Evolutionary conservation across 2,888 invertebrate species (phyloP).

Genomic region (Timema podura): DNA sequence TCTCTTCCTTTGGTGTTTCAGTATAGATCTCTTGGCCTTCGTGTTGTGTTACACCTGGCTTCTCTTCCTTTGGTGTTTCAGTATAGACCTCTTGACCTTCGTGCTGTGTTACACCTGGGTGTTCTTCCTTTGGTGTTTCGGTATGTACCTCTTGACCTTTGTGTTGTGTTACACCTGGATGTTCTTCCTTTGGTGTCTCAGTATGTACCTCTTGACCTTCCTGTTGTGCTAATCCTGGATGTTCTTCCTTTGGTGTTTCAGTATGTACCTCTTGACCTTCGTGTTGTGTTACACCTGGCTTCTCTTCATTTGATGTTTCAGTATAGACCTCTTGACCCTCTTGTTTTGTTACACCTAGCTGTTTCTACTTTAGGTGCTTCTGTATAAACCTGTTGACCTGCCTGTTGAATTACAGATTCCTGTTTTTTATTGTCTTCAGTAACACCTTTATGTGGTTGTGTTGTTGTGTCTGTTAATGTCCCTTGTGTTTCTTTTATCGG

Average conservation of each 20-base stretch:
- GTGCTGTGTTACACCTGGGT: background rate
- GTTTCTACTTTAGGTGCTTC: conserved; percentile 8
- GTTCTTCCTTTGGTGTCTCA: conserved; percentile 13
- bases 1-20: too few species aligned
- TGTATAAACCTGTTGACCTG: background rate
- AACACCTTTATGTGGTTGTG: background rate
- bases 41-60: too few species aligned
- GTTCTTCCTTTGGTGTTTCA: conserved; percentile 12
- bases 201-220: conserved; percentile 4
- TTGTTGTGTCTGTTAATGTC: background rate
- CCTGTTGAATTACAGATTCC: background rate
- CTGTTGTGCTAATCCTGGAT: conserved; percentile 14
- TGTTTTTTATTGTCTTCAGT: background rate
- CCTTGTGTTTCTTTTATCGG: background rate
- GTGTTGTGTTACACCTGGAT: background rate
- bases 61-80: too few species aligned
- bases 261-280: conserved; percentile 18
- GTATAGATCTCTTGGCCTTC: too few species aligned
- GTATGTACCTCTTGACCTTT: background rate
- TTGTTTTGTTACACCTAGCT: background rate
- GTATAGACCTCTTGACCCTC: conserved; percentile 30
- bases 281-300: conserved; percentile 23
- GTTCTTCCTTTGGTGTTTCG: background rate
- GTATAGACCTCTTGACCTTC: background rate
- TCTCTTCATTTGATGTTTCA: conserved; percentile 34